phyloP scores from a whole-genome alignment of 2,888 invertebrate species.

The Parnassius orleans region DNA sequence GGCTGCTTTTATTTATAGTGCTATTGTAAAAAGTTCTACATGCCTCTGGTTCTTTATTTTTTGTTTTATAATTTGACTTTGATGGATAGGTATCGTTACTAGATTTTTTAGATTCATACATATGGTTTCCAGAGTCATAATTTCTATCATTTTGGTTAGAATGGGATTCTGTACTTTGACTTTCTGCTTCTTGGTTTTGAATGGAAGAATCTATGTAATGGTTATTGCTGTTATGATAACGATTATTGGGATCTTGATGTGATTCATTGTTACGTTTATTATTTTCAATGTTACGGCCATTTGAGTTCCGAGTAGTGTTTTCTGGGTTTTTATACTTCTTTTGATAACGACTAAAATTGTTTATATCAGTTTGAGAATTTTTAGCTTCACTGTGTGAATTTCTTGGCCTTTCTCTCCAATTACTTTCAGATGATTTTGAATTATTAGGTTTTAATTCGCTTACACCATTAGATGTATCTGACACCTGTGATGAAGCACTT shows the following conservation, averaged over 20 bases:
- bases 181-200: conserved; percentile 29
- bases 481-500: conserved; percentile 34
- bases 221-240: conserved; percentile 33
- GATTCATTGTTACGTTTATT: conserved; percentile 29
- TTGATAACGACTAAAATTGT: conserved; percentile 33
- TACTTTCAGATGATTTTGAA: conserved; percentile 53
- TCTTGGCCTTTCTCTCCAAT: conserved; percentile 66
- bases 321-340: conserved; percentile 41
- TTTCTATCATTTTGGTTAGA: conserved; percentile 33
- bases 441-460: conserved; percentile 39
- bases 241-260: conserved; percentile 34
- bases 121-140: conserved; percentile 31
- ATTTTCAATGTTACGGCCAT: conserved; percentile 35
- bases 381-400: conserved; percentile 38
- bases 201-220: conserved; percentile 30
- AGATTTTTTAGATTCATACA: conserved; percentile 22
- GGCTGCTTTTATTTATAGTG: conserved; percentile 56
- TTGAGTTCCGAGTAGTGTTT: conserved; percentile 38
- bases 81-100: conserved; percentile 38
- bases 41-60: conserved; percentile 59
- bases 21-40: conserved; percentile 68
- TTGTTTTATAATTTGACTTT: conserved; percentile 55
- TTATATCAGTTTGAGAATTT: conserved; percentile 25
- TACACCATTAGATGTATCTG: conserved; percentile 30
- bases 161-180: conserved; percentile 28